Conservation (phyloP, 1,140 invertebrate species). For the Diprion similis region DNA sequence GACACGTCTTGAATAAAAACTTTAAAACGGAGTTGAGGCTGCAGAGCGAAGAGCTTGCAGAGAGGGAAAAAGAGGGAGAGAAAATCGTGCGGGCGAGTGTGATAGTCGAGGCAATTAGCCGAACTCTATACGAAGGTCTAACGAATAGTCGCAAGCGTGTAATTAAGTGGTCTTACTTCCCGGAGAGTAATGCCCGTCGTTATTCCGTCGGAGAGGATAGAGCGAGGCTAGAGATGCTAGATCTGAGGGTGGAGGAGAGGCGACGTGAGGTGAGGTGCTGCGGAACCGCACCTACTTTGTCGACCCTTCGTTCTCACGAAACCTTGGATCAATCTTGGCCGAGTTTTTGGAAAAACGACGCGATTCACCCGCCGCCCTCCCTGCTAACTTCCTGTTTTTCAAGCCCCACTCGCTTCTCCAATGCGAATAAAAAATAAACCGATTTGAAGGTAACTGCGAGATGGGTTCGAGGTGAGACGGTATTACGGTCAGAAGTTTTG, state of each 20-base stretch:
- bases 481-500: no score
- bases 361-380: not conserved
- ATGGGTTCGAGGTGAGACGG: no score
- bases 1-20: no score
- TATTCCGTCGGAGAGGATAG: conserved; percentile 30
- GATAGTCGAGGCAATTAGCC: not conserved
- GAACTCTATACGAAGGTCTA: conserved; percentile 29
- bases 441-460: no score
- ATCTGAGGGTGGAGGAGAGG: not conserved
- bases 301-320: conserved; percentile 1
- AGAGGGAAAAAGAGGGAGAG: not conserved
- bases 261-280: not conserved
- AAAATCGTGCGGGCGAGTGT: not conserved
- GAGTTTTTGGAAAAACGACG: not conserved
- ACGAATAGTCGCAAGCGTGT: conserved; percentile 51
- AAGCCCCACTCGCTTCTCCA: no score
- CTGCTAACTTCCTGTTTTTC: no score
- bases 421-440: no score
- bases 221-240: conserved; percentile 1
- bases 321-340: conserved; percentile 1
- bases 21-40: no score
- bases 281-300: conserved; percentile 12
- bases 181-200: conserved; percentile 57
- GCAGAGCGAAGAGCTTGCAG: no score
- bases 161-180: conserved; percentile 58